Percentiles rank a stretch among this genome's conserved stretches.
These are phyloP conservation scores for Heliconius hortense DNA, from an alignment of 2,888 invertebrate genomes.

Conservation along the genomic window DNA sequence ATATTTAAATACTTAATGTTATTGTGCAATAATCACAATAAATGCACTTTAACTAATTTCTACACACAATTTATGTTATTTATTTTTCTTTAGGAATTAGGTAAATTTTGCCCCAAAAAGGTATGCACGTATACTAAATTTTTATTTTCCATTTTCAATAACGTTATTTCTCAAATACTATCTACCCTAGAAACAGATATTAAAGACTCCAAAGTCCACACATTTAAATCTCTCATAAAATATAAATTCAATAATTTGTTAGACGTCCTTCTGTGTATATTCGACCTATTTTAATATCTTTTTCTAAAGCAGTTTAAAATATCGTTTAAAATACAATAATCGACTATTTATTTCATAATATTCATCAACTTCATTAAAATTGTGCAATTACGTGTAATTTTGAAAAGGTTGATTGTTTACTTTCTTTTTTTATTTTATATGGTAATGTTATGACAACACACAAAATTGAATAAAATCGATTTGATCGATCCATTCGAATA, in stretches of 20 bases:
- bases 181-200: slow-evolving; percentile 8
- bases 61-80: neutral
- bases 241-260: slow-evolving; percentile 27
- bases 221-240: slow-evolving; percentile 27
- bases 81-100: slow-evolving; percentile 7
- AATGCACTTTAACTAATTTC: neutral
- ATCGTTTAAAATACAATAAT: slow-evolving; percentile 1
- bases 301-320: slow-evolving; percentile 19
- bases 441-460: slow-evolving; percentile 8
- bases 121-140: slow-evolving; percentile 15
- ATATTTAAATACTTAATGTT: neutral
- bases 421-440: slow-evolving; percentile 10
- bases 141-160: slow-evolving; percentile 1
- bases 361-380: slow-evolving; percentile 8
- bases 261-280: slow-evolving; percentile 15
- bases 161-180: slow-evolving; percentile 5
- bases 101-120: slow-evolving; percentile 17
- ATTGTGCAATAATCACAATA: slow-evolving; percentile 7
- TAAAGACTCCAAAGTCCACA: slow-evolving; percentile 11
- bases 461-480: slow-evolving; percentile 14
- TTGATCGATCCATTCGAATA: slow-evolving; percentile 13
- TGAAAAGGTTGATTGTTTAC: slow-evolving; percentile 5
- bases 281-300: slow-evolving; percentile 19
- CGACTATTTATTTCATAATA: slow-evolving; percentile 6
- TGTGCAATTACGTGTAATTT: slow-evolving; percentile 1